Conservation (phyloP, 2,888 invertebrate species). For the Pollenia amentaria region DNA sequence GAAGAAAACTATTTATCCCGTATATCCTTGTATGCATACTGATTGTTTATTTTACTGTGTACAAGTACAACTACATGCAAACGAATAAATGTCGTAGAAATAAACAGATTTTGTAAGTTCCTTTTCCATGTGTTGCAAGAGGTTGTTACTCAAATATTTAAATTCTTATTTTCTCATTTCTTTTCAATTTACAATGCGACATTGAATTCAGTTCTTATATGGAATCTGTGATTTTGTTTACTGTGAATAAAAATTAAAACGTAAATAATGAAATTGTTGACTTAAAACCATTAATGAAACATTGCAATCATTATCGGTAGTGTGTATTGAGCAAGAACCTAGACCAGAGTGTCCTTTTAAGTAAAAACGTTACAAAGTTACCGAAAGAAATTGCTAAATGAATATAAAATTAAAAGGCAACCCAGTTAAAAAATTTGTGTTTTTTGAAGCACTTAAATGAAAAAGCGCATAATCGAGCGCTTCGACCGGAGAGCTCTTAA, state of each 20-base stretch:
- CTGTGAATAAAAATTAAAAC: conserved; percentile 4
- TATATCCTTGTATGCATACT: background rate
- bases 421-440: too few relatives aligned
- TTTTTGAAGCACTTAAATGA: too few relatives aligned
- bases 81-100: background rate
- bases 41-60: background rate
- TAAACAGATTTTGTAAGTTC: too few relatives aligned
- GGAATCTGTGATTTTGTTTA: conserved; percentile 47
- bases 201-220: conserved; percentile 23
- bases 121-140: background rate
- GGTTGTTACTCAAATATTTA: conserved; percentile 38
- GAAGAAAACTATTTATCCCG: background rate
- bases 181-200: conserved; percentile 32
- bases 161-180: conserved; percentile 13
- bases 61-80: background rate
- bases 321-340: background rate
- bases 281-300: conserved; percentile 13
- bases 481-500: too few relatives aligned
- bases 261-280: conserved; percentile 23
- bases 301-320: background rate
- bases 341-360: too few relatives aligned
- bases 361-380: too few relatives aligned
- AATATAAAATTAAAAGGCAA: too few relatives aligned
- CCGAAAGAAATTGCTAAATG: too few relatives aligned
- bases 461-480: too few relatives aligned